Base-by-base conservation (phyloP, 2,113 vertebrate genomes). In the Cottus gobio region DNA sequence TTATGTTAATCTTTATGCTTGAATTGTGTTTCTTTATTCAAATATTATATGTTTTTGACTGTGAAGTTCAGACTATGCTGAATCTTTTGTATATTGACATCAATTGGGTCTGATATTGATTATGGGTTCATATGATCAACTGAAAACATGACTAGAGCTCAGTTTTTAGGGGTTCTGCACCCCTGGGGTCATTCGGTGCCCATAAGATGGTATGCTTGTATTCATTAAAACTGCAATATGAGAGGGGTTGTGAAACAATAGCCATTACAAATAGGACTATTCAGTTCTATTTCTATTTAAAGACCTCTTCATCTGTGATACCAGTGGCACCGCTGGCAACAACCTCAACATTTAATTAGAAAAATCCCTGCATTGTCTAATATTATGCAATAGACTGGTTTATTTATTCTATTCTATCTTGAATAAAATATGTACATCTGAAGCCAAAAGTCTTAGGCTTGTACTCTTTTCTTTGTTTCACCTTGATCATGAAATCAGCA, bases 401-500 rank as follows among this genome's bases (percentile, higher is more conserved):
- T 63, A 57, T 63, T 31, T 63, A 63, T 31, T 63, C 58, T 3
- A 7, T 7, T 18, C 3, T 36, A 30, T 22, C 31, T 68, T 36
- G 46, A 37, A 80, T 77, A 0, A 69, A 83, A 48, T 67, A 56
- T 64, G 36, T 70, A 11, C 39, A 58, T 2, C 13, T 56, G 37
- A 1, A 61, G 65, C 18, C 16, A n/a, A 56, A 73, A 37, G 57
- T 48, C 60, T 22, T 62, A 2, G 7, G 68, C 69, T 37, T 64
- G 31, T 64, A 10, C 10, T 15, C 52, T 37, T 36, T 56, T 15
- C 36, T 69, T 34, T 31, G 36, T 28, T 93, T 83, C 93, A 97
- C 97, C 97, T 98, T 99, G 86, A 99, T 93, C 67, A 96, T 96
- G 92, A 97, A 97, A 87, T 98, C 97, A 28, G 96, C 95, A 44